Base-by-base conservation (phyloP, 2,888 invertebrate species). In the Chalcosyrphus nemorum region DNA sequence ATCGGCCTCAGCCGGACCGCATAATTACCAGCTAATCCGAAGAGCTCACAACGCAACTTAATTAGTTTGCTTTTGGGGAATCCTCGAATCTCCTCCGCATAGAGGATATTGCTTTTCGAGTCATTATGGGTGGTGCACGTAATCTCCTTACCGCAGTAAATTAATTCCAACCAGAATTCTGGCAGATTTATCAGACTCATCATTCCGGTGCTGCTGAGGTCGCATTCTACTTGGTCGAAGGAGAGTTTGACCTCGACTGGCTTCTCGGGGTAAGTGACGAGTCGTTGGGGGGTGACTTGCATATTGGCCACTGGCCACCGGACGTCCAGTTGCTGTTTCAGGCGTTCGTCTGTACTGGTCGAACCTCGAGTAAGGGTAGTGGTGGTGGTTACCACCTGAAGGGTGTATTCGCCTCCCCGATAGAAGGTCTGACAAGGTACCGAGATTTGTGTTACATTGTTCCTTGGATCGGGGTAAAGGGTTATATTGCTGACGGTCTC, bases 21-120 rank as follows among this genome's bases (percentile, higher is more conserved):
- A 89, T 97, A 97, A 91, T 95, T 95, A 0, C 97, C 97, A 0
- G 96, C 96, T 86, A 96, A 93, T 0, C 97, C 97, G 88, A 97
- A 97, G 38, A 96, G 93, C 89, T 96, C 95, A 88, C 97, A 97
- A 32, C 95, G 93, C 24, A 97, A 92, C 2, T 93, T 93, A 88
- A 96, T 92, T 15, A 94, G 93, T 45, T 94, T 93, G 32, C 94
- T 93, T n/a, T 94, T 94, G 19, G 96, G 95, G 91, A 95, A 90
- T 29, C 95, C 95, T n/a, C 93, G 92, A 54, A 96, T 94, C 92
- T 96, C 95, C 90, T 96, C 96, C 2, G 95, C 94, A 91, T 96
- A 96, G 63, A 97, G 92, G 76, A 95, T 93, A 91, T 95, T 94
- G 7, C 93, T 93, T 87, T 92, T 93, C 63, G 88, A 87, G 76